Percentiles rank a stretch among this genome's conserved stretches.
These are phyloP conservation scores for Arvicola amphibius DNA, from an alignment of 2,797 vertebrate species.

Conservation along the genomic window DNA sequence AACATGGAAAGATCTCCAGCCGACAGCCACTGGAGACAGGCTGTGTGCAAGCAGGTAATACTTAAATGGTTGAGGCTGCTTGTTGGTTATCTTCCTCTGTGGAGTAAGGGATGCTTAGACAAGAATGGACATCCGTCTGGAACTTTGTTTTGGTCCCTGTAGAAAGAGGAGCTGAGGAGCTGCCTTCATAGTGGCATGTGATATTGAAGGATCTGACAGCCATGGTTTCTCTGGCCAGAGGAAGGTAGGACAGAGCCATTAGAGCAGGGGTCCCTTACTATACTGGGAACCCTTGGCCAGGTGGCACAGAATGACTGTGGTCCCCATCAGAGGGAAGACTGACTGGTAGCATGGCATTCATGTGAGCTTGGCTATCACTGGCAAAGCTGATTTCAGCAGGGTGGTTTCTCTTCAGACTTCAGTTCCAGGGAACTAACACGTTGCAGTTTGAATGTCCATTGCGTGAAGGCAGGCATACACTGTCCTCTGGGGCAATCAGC, in stretches of 20 bases:
- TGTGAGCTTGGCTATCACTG: accelerated
- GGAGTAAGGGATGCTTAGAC: slow-evolving; percentile 8
- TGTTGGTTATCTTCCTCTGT: neutral
- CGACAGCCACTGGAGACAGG: neutral
- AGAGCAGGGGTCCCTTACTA: accelerated
- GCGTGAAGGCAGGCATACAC: accelerated
- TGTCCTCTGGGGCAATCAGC: no score
- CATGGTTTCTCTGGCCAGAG: neutral
- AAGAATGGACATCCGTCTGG: neutral
- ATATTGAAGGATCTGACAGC: accelerated
- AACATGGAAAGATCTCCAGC: neutral
- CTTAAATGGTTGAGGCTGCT: slow-evolving; percentile 18
- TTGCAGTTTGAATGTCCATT: accelerated
- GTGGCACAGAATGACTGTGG: accelerated
- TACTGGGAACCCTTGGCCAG: accelerated
- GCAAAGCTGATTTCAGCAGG: neutral
- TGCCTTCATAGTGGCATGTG: accelerated
- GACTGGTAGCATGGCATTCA: neutral
- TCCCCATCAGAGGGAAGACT: neutral
- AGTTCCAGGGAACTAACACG: neutral
- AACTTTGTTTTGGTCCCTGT: neutral
- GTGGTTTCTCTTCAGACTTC: neutral
- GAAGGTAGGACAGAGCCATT: neutral
- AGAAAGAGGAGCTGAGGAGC: neutral
- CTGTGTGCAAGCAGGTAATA: neutral